Evolutionary conservation across 2,797 vertebrate genomes (phyloP).

Genomic region (Chiloscyllium punctatum): DNA sequence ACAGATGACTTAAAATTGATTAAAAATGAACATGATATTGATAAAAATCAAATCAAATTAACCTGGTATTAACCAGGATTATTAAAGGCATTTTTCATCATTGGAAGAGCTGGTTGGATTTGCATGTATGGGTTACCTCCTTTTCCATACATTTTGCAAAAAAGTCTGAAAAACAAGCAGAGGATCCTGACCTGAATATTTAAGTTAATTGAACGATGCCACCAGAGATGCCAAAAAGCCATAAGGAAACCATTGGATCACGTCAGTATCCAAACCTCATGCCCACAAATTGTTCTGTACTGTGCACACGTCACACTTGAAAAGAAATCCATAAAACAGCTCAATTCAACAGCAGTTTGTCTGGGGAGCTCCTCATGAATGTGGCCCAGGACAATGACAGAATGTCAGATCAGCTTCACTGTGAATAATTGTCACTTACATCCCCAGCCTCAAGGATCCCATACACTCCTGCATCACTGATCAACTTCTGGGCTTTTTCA

Average conservation of each 20-base stretch:
- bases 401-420: neutral
- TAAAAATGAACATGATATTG: neutral
- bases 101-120: neutral
- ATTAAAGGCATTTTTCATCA: neutral
- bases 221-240: neutral
- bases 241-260: neutral
- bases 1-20: neutral
- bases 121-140: neutral
- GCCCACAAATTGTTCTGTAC: neutral
- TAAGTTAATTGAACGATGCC: neutral
- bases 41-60: neutral
- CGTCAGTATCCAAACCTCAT: neutral
- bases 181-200: neutral
- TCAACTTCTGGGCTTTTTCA: neutral
- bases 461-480: neutral
- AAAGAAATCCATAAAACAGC: too few species aligned
- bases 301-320: too few species aligned
- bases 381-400: neutral
- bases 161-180: neutral
- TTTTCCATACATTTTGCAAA: neutral
- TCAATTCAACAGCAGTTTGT: neutral
- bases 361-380: too few species aligned
- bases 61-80: neutral
- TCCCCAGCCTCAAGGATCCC: neutral
- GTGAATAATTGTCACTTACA: neutral